Evolutionary conservation across 2,888 invertebrate species (phyloP), one percentile per base, ranked within the genome.

Genomic region (Strigamia crassipes): DNA sequence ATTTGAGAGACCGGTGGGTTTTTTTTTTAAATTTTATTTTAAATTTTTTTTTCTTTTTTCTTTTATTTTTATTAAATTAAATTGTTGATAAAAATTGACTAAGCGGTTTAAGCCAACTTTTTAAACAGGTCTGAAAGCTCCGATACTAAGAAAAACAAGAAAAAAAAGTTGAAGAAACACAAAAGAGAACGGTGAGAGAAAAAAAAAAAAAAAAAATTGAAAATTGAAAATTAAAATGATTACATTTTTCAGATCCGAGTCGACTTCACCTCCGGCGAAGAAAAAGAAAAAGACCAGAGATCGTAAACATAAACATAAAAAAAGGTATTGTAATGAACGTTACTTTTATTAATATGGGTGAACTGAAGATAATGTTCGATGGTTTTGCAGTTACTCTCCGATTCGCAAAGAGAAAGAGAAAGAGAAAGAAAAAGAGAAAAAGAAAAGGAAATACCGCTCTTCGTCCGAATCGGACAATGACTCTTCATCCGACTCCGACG

Each of bases 141-240:
- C 10, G 87, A 89, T 87, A 86, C 89, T 87, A 87, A 90, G 86
- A 87, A 89, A 85, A 90, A 90, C 85, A 90, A 92, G 88, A 90
- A 92, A 88, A 91, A 92, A 87, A 94, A 93, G 89, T 92, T 92
- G 86, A 94, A 93, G 89, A 92, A 92, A 89, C 89, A 89, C 86
- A 89, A 89, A 85, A 90, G 91, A 88, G 90, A 91, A 85, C 92
- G 92, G 93, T 93, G 73, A n/a, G 21, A 10, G 0, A 6, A 13
- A 73, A 73, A 18, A 18, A 4, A 18, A 0, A 9, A 21, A 4
- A 5, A 6, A 21, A 9, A 21, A 23, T 21, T 9, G 8, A n/a
- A n/a, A n/a, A n/a, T n/a, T n/a, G n/a, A n/a, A n/a, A n/a, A n/a
- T n/a, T n/a, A n/a, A n/a, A n/a, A n/a, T n/a, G n/a, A n/a, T n/a